Base-by-base conservation (phyloP, 2,113 vertebrate species). In the Synchiropus splendidus region DNA sequence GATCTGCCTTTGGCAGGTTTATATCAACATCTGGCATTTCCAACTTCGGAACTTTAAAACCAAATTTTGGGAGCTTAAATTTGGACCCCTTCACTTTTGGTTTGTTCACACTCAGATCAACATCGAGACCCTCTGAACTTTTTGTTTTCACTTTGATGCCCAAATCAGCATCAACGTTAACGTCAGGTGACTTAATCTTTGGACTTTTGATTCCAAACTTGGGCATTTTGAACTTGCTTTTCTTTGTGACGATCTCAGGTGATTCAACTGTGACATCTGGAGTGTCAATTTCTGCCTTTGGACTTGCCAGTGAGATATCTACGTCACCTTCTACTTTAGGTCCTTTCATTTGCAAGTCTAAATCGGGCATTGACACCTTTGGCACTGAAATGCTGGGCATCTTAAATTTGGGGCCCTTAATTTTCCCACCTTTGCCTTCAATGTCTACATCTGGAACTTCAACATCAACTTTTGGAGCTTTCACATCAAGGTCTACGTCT, bases 391-490 rank as follows among this genome's bases (percentile, higher is more conserved):
- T 17, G 18, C 4, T 10, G 16, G 50, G 35, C 1, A 38, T 38
- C 18, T 45, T 53, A 11, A 16, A 3, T 12, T 58, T 45, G 5
- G 54, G 43, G 14, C 47, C 14, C 5, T 66, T 66, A 9, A 59
- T 83, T 1, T 84, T 16, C 39, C 57, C 39, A 18, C 40, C 48
- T 4, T 78, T 68, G 0, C 80, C 82, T 18, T 81, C 86, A 10
- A 1, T 85, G 77, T 1, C 40, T 75, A 4, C 36, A 41, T 39
- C 17, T 51, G 56, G 12, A 4, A 36, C 42, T 31, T 65, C 4
- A 35, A 21, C 10, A 11, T 63, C 39, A 11, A 42, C 12, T 1
- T 46, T 32, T 1, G 45, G 53, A 1, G 1, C 4, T n/a, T 56
- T 39, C 11, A 54, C 13, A 12, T 39, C 16, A 36, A 56, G 42